Percentiles rank a stretch among this genome's conserved stretches.
Evolutionary conservation across 2,113 vertebrate genomes (phyloP).

Genomic region (Centropus bengalensis): DNA sequence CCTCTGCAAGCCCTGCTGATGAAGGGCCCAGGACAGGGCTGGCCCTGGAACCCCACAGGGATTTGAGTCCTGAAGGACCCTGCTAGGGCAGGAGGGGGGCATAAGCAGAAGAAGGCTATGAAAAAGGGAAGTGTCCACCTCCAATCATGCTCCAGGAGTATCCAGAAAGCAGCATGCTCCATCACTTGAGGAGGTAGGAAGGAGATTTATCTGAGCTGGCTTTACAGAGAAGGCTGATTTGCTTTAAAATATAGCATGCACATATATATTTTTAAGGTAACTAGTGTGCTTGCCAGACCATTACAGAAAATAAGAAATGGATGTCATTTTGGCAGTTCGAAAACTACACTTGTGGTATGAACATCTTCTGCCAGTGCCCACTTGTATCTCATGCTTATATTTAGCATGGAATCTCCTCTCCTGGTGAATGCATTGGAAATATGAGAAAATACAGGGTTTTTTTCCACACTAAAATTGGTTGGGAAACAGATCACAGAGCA

Average conservation of each 20-base stretch:
- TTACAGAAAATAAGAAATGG: neutral
- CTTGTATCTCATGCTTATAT: slow-evolving; percentile 7
- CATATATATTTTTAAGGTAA: neutral
- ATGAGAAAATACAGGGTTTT: fast-evolving
- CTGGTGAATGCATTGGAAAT: neutral
- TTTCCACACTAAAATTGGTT: neutral
- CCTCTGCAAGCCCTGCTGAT: neutral
- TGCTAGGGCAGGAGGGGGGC: neutral
- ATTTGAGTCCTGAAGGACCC: neutral
- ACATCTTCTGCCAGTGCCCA: neutral
- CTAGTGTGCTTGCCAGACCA: neutral
- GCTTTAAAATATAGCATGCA: neutral
- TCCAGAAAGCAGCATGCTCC: neutral
- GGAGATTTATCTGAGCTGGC: neutral
- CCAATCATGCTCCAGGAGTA: neutral
- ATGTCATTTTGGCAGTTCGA: neutral
- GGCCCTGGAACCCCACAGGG: no score
- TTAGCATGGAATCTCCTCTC: neutral
- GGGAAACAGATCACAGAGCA: neutral
- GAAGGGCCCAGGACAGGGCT: neutral
- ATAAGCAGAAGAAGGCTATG: neutral
- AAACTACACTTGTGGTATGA: neutral
- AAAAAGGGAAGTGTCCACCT: neutral
- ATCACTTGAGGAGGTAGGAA: neutral
- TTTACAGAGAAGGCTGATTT: neutral